A percentile compares a stretch with the other conserved stretches of the same genome.
phyloP scores from a whole-genome alignment of 2,888 invertebrate genomes.

The Dryocosmus kuriphilus region DNA sequence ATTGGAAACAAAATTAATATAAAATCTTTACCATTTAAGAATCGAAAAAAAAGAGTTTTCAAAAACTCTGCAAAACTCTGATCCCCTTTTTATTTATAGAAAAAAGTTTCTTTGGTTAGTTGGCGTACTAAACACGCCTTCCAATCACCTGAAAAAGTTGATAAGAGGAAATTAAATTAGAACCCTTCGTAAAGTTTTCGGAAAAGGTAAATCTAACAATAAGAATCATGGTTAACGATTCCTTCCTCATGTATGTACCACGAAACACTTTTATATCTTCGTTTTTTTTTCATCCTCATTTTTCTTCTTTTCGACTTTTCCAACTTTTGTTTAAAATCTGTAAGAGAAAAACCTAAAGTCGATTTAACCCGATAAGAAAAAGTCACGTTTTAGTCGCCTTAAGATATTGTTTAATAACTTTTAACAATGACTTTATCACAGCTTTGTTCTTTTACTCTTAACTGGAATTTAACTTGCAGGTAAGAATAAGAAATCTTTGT shows the following conservation, averaged over 20 bases:
- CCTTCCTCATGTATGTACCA: neutral
- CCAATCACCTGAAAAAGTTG: neutral
- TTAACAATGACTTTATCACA: neutral
- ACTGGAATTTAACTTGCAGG: neutral
- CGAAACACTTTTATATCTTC: neutral
- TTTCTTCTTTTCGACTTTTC: neutral
- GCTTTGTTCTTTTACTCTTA: neutral
- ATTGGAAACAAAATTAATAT: neutral
- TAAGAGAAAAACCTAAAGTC: neutral
- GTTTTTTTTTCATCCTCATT: neutral
- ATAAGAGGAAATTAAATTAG: constrained; percentile 15
- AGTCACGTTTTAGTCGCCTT: neutral
- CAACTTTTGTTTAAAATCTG: neutral
- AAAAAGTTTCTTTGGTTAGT: neutral
- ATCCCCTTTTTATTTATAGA: neutral
- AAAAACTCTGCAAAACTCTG: neutral
- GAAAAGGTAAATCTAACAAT: neutral
- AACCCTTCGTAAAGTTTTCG: constrained; percentile 4
- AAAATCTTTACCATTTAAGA: neutral
- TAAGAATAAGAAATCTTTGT: constrained; percentile 38
- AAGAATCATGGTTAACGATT: neutral
- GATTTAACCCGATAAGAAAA: neutral
- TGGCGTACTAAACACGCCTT: neutral
- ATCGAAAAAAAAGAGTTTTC: neutral
- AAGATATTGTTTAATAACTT: neutral